These are phyloP conservation scores for Salvelinus namaycush DNA, from an alignment of 2,113 vertebrate genomes.

Conservation along the genomic window DNA sequence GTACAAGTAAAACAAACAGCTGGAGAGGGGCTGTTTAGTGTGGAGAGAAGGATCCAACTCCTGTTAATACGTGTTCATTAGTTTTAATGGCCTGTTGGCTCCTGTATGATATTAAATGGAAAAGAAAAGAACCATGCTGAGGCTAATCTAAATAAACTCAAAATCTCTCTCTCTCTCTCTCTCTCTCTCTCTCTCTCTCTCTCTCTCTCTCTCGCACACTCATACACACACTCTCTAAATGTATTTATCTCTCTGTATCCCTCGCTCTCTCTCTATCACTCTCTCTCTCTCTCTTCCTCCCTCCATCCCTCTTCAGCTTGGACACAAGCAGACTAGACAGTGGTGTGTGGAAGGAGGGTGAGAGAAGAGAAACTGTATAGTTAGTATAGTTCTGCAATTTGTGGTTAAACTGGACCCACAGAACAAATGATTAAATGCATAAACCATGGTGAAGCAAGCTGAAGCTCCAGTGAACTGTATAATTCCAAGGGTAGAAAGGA, in stretches of 20 bases:
- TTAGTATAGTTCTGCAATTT: constrained; percentile 23
- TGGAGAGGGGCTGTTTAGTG: constrained; percentile 64
- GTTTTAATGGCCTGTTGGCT: constrained; percentile 66
- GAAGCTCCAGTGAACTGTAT: too few relatives aligned
- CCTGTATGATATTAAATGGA: constrained; percentile 57
- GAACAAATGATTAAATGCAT: too few relatives aligned
- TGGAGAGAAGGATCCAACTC: constrained; percentile 56
- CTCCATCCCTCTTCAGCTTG: constrained; percentile 10
- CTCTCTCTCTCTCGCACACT: not conserved
- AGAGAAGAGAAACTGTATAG: constrained; percentile 3
- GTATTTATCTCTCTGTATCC: not conserved
- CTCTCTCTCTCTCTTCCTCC: not conserved
- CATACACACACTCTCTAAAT: too few relatives aligned
- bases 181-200: not conserved
- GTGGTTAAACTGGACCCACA: too few relatives aligned
- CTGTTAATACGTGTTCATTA: constrained; percentile 71
- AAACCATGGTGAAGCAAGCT: too few relatives aligned
- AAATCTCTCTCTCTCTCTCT: constrained; percentile 23
- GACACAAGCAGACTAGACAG: constrained; percentile 18
- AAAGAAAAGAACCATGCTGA: constrained; percentile 58
- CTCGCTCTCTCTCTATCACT: constrained; percentile 11
- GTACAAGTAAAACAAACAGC: constrained; percentile 72
- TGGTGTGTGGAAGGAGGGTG: not conserved
- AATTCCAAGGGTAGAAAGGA: too few relatives aligned
- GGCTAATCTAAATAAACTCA: constrained; percentile 60